phyloP scores from a whole-genome alignment of 2,797 vertebrate species.

The Cryptoblepharus egeriae region DNA sequence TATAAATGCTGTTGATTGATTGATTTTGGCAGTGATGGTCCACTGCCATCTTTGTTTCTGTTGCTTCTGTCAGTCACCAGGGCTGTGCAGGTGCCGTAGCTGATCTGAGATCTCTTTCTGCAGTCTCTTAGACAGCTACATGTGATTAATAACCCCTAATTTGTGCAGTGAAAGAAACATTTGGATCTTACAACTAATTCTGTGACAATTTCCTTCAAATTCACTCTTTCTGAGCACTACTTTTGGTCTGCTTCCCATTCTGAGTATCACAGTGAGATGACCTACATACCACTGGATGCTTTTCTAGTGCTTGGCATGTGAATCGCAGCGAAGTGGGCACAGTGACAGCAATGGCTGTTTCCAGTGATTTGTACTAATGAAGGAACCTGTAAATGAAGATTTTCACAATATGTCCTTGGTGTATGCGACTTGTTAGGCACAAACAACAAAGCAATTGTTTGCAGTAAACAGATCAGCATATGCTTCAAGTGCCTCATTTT shows the following conservation, averaged over 20 bases:
- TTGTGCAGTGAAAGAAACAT: not conserved
- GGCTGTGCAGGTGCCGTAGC: not conserved
- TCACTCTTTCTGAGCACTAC: not conserved
- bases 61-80: not conserved
- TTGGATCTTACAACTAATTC: not conserved
- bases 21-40: conserved; percentile 7
- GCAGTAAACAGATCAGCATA: not conserved
- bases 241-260: not conserved
- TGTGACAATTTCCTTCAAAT: not conserved
- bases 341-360: conserved; percentile 5
- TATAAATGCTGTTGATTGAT: too few species aligned
- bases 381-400: not conserved
- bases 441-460: conserved; percentile 14
- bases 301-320: conserved; percentile 44
- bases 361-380: not conserved
- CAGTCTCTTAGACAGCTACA: not conserved
- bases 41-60: not conserved
- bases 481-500: too few species aligned
- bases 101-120: not conserved
- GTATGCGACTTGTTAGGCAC: not conserved
- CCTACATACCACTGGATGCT: conserved; percentile 52
- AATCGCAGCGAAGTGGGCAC: conserved; percentile 35
- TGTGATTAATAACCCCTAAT: not conserved
- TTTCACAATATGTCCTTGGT: conserved; percentile 4
- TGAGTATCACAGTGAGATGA: not conserved